A percentile compares a stretch with the other conserved stretches of the same genome.
Conservation (phyloP, 2,113 vertebrate species). For the Terrapene triunguis region DNA sequence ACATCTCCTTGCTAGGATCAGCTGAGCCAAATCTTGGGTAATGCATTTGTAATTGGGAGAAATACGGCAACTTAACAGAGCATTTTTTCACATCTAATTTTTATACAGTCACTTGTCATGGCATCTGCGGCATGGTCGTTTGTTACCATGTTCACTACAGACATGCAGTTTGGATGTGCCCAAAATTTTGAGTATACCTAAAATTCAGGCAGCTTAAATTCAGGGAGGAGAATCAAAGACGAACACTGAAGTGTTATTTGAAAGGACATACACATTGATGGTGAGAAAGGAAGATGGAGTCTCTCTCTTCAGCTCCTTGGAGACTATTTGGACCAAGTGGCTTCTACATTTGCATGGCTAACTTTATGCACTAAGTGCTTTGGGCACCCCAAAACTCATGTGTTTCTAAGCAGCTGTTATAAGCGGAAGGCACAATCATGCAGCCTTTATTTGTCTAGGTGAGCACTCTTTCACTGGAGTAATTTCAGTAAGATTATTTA, state of each 20-base stretch:
- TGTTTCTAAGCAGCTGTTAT: neutral
- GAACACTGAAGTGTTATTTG: neutral
- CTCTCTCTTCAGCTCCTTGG: neutral
- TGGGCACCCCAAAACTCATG: neutral
- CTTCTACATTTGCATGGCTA: neutral
- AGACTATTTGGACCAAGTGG: accelerated
- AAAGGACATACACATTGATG: neutral
- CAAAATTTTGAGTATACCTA: neutral
- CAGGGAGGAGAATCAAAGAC: neutral
- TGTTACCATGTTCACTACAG: neutral
- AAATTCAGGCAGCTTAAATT: neutral
- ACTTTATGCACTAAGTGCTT: neutral
- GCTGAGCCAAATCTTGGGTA: neutral
- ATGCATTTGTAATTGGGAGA: neutral
- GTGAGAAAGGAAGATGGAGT: too few relatives aligned
- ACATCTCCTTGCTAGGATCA: neutral
- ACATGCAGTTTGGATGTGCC: neutral
- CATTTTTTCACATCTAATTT: neutral
- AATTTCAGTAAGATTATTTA: accelerated
- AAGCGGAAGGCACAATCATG: neutral
- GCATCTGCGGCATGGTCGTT: neutral
- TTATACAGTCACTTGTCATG: neutral
- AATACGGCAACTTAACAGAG: neutral
- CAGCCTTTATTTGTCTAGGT: accelerated
- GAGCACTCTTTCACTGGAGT: neutral